Evolutionary conservation across 2,888 invertebrate genomes (phyloP).

Genomic region (Alloscopus bannaensis): DNA sequence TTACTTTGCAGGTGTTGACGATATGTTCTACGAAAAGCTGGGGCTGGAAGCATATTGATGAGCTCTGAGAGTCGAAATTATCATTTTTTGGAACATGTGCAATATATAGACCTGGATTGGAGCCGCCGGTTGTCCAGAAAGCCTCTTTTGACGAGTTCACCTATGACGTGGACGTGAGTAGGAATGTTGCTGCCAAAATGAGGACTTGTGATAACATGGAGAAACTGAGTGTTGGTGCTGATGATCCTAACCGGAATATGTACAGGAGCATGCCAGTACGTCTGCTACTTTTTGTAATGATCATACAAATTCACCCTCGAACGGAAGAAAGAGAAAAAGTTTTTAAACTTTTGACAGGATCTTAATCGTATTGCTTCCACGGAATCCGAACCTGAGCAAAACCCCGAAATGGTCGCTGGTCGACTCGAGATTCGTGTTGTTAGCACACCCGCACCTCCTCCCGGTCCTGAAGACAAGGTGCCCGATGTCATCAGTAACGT

Average conservation of each 20-base stretch:
- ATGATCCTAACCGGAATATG: constrained; percentile 54
- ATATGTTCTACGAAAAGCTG: too few species aligned
- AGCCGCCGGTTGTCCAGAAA: constrained; percentile 88
- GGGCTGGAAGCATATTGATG: too few species aligned
- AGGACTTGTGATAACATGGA: constrained; percentile 74
- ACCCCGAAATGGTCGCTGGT: constrained; percentile 76
- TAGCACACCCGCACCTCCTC: constrained; percentile 57
- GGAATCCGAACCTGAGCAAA: constrained; percentile 63
- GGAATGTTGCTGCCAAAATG: constrained; percentile 84
- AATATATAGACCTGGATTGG: constrained; percentile 81
- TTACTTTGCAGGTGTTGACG: too few species aligned
- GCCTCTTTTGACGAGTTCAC: constrained; percentile 89
- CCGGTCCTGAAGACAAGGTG: constrained; percentile 28
- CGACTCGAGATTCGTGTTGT: constrained; percentile 87
- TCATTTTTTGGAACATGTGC: too few species aligned
- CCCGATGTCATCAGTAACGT: constrained; percentile 56
- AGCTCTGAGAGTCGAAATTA: too few species aligned
- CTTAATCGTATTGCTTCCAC: constrained; percentile 64
- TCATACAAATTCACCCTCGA: not conserved
- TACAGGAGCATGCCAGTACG: constrained; percentile 73
- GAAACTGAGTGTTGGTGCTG: constrained; percentile 69
- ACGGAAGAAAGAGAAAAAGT: not conserved
- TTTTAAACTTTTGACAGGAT: constrained; percentile 42
- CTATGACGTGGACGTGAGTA: constrained; percentile 88
- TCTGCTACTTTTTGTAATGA: too few species aligned